These are phyloP conservation scores for Cariama cristata DNA, from an alignment of 2,113 vertebrate species.

Conservation along the genomic window DNA sequence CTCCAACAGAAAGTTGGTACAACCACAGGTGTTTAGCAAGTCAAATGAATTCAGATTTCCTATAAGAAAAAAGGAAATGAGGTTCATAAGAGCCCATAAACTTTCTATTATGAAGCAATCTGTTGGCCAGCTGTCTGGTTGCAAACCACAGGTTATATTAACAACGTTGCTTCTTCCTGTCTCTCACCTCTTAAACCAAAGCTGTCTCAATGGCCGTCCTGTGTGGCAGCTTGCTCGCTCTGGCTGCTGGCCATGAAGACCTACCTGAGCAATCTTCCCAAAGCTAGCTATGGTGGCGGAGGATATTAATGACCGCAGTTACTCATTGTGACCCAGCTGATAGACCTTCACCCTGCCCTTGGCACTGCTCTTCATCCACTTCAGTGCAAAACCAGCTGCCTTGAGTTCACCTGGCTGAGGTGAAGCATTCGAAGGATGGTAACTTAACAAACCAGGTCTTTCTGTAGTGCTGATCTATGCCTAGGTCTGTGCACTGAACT, in stretches of 20 bases:
- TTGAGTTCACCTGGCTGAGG: not conserved
- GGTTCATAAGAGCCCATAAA: constrained; percentile 45
- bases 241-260: not conserved
- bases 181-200: constrained; percentile 38
- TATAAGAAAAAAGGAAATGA: constrained; percentile 61
- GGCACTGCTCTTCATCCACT: not conserved
- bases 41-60: constrained; percentile 43
- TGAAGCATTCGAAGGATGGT: not conserved
- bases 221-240: not conserved
- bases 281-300: not conserved
- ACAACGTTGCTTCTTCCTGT: constrained; percentile 38
- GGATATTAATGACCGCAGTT: not conserved
- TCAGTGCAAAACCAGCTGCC: not conserved
- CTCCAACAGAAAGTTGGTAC: not conserved
- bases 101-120: constrained; percentile 53
- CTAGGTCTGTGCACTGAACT: not conserved
- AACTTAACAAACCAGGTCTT: not conserved
- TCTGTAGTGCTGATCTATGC: not conserved
- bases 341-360: not conserved
- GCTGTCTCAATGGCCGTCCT: not conserved
- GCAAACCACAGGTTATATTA: constrained; percentile 51
- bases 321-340: not conserved
- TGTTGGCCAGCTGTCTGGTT: constrained; percentile 65
- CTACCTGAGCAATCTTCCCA: not conserved
- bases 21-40: constrained; percentile 17